Evolutionary conservation across 2,113 vertebrate species (phyloP), one percentile per base, ranked within the genome.

Genomic region (Cheirogaleus medius): DNA sequence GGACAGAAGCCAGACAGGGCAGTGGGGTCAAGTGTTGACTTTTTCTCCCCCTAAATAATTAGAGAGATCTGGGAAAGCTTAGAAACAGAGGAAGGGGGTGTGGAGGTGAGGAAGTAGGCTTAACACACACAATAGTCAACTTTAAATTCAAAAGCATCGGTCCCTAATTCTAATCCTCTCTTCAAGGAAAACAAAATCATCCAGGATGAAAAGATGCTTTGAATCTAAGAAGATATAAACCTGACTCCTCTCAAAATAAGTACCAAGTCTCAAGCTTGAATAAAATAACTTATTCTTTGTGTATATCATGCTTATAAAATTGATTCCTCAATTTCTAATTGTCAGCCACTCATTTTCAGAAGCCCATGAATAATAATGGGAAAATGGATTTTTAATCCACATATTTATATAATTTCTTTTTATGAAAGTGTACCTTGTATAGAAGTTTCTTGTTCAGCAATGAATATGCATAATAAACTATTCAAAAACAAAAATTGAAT

Each of bases 151-250:
- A 94, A 96, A 96, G 76, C 60, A 52, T 94, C 80, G 4, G 63
- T 82, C 96, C 52, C 73, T 95, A 87, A 87, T 58, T 92, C 87
- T 97, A 96, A 97, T 96, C 85, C 60, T 96, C 69, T 92, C 97
- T 92, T 97, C 71, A 88, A 86, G 92, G 84, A 96, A 97, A 94
- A 94, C 87, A 96, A 97, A 97, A 88, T 92, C 95, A 96, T 87
- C 86, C 81, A 44, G 83, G 63, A 66, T 92, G 87, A 96, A 95
- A 97, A 83, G 56, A 76, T 64, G 90, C 73, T 52, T 85, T 71
- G 56, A 93, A 23, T 94, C 49, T 34, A 94, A 92, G 86, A 84
- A 93, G 49, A 90, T 47, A 29, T 63, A 91, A 95, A 90, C n/a
- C 60, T 95, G 66, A 96, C 68, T 88, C 76, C 42, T 85, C 44